Base-by-base conservation (phyloP, 2,888 invertebrate genomes). In the Spisula solida region DNA sequence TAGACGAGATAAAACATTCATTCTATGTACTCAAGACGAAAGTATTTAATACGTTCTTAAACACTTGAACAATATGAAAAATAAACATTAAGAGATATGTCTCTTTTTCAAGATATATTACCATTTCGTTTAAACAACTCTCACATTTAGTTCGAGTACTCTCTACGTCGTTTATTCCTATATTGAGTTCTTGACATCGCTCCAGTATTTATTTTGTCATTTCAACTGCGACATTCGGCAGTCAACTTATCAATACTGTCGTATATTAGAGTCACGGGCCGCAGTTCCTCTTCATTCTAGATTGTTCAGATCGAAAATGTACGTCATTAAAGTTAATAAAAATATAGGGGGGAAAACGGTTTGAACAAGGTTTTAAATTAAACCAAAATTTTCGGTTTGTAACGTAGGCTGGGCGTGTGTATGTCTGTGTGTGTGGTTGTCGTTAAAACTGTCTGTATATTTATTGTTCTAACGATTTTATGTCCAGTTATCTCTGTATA, bases 51-150 rank as follows among this genome's bases (percentile, higher is more conserved):
- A 80, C 80, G n/a, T 83, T 55, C 79, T n/a, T 55, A 85, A 85
- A 85, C 85, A 85, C 85, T 85, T 60, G 79, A 85, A 80, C 80
- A 85, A 85, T 79, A 85, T 80, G 79, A 85, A 85, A 85, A 60
- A 85, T 80, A 85, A 85, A 85, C 85, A 85, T 80, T 41, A n/a
- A 55, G 41, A 79, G 79, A 80, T 80, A 80, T 85, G 34, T 80
- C 80, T 85, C 80, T 60, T 80, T 29, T 80, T 80, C 29, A 75
- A 85, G 56, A 85, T 79, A 85, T 85, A 79, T 85, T 55, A 80
- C 85, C 41, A 78, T 51, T 75, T 18, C 41, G 79, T 60, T 85
- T 80, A 34, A 85, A 85, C 60, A 60, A 60, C 78, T 80, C 85
- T 85, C 56, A 31, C 79, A 85, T 80, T 78, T 80, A 85, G 55